Evolutionary conservation across 2,113 vertebrate species (phyloP), one percentile per base, ranked within the genome.

Genomic region (Rhombomys opimus): DNA sequence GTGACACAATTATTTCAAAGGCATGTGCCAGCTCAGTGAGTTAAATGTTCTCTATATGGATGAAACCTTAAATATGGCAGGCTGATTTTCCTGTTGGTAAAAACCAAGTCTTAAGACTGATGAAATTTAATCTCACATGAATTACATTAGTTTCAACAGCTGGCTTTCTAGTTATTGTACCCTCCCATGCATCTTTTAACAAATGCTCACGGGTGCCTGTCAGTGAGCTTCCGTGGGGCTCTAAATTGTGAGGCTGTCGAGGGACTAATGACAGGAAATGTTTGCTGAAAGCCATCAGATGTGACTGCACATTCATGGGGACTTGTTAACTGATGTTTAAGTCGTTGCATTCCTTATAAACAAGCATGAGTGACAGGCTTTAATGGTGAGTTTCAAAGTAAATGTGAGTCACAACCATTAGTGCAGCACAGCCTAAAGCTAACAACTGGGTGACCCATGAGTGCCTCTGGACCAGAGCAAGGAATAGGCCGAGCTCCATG

Each of bases 61-160:
- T 23, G 38, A 14, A 57, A 92, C 25, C n/a, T 94, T 89, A 89
- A 95, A 89, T 57, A 75, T 5, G 41, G 8, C 14, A 92, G 76
- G 87, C 54, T 86, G 86, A 75, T 89, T 72, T n/a, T 41, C 82
- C 63, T 76, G 50, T 81, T 92, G 88, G 73, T 82, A 91, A 94
- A 95, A 96, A 84, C 20, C 35, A 94, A 54, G 67, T 82, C 67
- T 95, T 75, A 89, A 89, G 73, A 54, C 14, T 65, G 90, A 92
- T 92, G 90, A 90, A 93, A 94, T 89, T 87, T 81, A 96, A 96
- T 95, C 76, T 95, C 63, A 46, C 32, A 84, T 63, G 61, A 93
- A 87, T 93, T 94, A 93, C 38, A 89, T 78, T 92, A 63, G 80
- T 93, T 94, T 95, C 35, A 93, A 87, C 90, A 92, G 88, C 95